Evolutionary conservation across 2,113 vertebrate genomes (phyloP).

Genomic region (Labeo rohita): DNA sequence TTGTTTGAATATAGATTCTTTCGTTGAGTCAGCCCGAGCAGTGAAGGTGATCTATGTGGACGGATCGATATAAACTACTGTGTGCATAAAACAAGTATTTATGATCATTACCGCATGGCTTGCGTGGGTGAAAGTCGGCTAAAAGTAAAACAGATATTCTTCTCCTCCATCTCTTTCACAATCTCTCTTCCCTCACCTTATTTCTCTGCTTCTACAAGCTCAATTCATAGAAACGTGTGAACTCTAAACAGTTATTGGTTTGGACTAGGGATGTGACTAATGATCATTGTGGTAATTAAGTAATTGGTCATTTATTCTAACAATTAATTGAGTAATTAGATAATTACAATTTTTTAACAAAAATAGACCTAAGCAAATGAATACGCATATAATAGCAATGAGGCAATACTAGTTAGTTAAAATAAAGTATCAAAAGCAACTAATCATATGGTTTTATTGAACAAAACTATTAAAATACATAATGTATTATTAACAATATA

Average conservation of each 20-base stretch:
- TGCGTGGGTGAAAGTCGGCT: conserved; percentile 22
- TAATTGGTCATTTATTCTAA: too few relatives aligned
- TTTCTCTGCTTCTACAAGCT: conserved; percentile 14
- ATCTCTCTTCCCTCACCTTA: not conserved
- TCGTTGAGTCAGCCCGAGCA: not conserved
- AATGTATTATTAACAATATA: too few relatives aligned
- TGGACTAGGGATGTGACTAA: not conserved
- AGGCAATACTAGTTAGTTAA: too few relatives aligned
- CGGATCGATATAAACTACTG: conserved; percentile 36
- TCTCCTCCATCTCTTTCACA: conserved; percentile 5
- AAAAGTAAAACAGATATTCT: conserved; percentile 26
- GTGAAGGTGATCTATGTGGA: not conserved
- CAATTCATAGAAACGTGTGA: conserved; percentile 32
- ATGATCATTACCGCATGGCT: conserved; percentile 43
- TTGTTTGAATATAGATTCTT: conserved; percentile 37
- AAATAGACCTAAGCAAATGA: too few relatives aligned
- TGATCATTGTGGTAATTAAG: too few relatives aligned
- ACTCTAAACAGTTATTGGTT: conserved; percentile 41
- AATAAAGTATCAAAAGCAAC: too few relatives aligned
- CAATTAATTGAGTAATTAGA: too few relatives aligned
- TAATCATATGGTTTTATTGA: too few relatives aligned
- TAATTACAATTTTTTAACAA: too few relatives aligned
- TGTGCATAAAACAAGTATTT: conserved; percentile 41
- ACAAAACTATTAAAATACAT: too few relatives aligned
- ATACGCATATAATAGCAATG: too few relatives aligned